Evolutionary conservation across 2,797 vertebrate genomes (phyloP), one percentile per base, ranked within the genome.

Genomic region (Leptatherina wallacei): DNA sequence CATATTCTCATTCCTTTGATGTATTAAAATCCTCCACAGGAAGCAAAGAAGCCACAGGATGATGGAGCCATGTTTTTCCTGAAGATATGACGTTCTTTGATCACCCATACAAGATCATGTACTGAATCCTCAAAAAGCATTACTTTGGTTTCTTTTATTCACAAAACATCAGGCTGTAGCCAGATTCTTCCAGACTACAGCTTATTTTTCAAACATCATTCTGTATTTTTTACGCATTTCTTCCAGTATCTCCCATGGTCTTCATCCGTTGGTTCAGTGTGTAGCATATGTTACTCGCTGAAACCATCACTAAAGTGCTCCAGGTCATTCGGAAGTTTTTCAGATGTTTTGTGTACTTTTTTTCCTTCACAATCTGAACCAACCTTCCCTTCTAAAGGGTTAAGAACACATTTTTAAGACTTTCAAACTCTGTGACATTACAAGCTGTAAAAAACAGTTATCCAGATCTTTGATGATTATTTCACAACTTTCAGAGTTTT

Each of bases 281-380:
- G 35, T 16, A 20, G 27, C 40, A 24, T 38, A 14, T 13, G 16
- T 32, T n/a, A 20, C 35, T 38, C 20, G 14, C 29, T 18, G 38
- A 68, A 47, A 33, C 22, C 30, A 51, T 20, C 29, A 7, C 60
- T 44, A 9, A 9, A 35, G 9, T 27, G 52, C 22, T 57, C 22
- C 32, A 51, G 42, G 18, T 59, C 33, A 51, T 4, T 22, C 16
- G 38, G 40, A 35, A 71, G 69, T 24, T 47, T 32, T 63, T 30
- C 14, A n/a, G 32, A 58, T 11, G 36, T 3, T 49, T 58, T 38
- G 20, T 42, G 18, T n/a, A 9, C 3, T 33, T 49, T 35, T 33
- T 36, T 16, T 47, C 12, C 13, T n/a, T 36, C 30, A 18, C 59
- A 55, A 22, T 35, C 35, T 32, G 36, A 40, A 56, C 18, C 36